Base-by-base conservation (phyloP, 1,140 invertebrate species). In the Habropoda laboriosa region DNA sequence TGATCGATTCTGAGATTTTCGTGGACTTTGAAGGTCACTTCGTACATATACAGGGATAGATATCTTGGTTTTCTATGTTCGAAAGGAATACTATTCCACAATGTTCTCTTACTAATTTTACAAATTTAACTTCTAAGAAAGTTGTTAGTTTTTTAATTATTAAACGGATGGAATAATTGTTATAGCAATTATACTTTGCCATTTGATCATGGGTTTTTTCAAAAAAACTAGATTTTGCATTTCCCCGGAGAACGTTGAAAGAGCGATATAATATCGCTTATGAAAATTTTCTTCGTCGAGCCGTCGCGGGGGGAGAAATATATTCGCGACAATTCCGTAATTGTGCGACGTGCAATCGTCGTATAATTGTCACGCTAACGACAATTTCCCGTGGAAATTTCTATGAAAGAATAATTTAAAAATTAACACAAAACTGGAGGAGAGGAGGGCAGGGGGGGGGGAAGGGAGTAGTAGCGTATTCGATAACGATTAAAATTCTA, bases 401-500 rank as follows among this genome's bases (percentile, higher is more conserved):
- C 42, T 42, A 32, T 30, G 75, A 47, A 32, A 60, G 55, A 61
- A 71, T 71, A 71, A 71, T 78, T 78, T 58, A 40, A 58, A 78
- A 78, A 71, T 78, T 60, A 78, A 40, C 55, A 60, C 55, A 68
- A 71, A 71, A 24, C 3, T 13, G 24, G 21, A 6, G n/a, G n/a
- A n/a, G n/a, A n/a, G n/a, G n/a, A n/a, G 4, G 30, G 47, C 40
- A 12, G 40, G 5, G 40, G 40, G 40, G 40, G 40, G 47, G 8
- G 47, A n/a, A n/a, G n/a, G n/a, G 10, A 27, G 4, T n/a, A 5
- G 35, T n/a, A 32, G 35, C 40, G 49, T 55, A 60, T 78, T 78
- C 67, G 68, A 78, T 78, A 47, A 60, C 40, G 75, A 78, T 78
- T 60, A 70, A 78, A 78, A 78, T 71, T 51, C 66, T 40, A 78